Conservation (phyloP, 2,888 invertebrate species). For the Agrochola litura region DNA sequence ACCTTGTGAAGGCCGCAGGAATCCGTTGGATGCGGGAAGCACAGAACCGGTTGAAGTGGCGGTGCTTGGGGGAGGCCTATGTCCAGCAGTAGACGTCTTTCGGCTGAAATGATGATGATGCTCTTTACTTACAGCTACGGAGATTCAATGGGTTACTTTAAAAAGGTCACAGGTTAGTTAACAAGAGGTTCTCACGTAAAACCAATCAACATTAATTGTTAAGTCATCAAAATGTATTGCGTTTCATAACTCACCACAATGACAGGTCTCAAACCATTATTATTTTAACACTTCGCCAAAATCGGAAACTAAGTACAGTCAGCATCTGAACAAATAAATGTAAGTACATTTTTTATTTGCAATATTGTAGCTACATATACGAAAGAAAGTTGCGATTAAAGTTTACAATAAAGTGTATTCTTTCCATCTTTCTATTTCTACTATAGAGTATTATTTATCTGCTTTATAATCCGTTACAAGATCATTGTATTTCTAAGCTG, state of each 20-base stretch:
- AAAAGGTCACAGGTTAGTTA: constrained; percentile 16
- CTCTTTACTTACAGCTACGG: background rate
- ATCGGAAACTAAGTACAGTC: constrained; percentile 18
- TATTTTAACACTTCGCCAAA: constrained; percentile 12
- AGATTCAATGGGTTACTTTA: constrained; percentile 5
- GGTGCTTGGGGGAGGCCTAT: too few relatives aligned
- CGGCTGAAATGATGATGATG: too few relatives aligned
- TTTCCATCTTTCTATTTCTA: background rate
- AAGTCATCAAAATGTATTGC: constrained; percentile 36
- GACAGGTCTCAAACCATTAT: constrained; percentile 3
- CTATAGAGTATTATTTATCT: background rate
- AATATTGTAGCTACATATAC: background rate
- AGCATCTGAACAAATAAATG: background rate
- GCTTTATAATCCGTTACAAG: background rate
- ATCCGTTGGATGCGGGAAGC: too few relatives aligned
- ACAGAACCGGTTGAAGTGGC: too few relatives aligned
- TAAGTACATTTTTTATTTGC: background rate
- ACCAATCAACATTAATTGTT: constrained; percentile 25
- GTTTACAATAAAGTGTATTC: background rate
- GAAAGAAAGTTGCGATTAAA: background rate
- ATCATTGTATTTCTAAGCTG: background rate
- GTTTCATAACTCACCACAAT: constrained; percentile 31
- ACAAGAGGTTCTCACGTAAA: constrained; percentile 24
- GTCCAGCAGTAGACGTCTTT: too few relatives aligned
- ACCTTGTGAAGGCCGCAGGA: too few relatives aligned